A percentile compares a stretch with the other conserved stretches of the same genome.
Conservation (phyloP, 2,888 invertebrate species). For the Clepsis dumicolana region DNA sequence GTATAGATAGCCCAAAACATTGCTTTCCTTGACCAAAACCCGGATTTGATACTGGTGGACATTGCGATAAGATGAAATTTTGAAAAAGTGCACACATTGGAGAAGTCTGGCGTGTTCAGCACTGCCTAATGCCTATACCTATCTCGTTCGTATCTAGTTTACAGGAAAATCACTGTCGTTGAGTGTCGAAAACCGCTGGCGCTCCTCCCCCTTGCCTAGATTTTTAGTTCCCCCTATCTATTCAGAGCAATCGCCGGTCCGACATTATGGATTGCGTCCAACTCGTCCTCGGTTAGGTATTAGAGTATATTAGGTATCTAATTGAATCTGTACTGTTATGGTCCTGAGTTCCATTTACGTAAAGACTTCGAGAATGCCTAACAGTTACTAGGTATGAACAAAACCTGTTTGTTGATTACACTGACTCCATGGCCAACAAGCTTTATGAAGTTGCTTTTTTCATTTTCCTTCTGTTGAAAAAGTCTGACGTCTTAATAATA, state of each 20-base stretch:
- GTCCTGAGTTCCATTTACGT: background rate
- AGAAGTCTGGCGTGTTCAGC: too few relatives aligned
- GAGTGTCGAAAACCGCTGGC: background rate
- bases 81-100: too few relatives aligned
- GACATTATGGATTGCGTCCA: constrained; percentile 8
- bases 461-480: background rate
- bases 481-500: background rate
- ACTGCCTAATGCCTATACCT: background rate
- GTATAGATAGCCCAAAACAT: too few relatives aligned
- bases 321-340: constrained; percentile 1
- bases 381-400: background rate
- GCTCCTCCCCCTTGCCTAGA: constrained; percentile 3
- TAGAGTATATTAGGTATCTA: too few relatives aligned
- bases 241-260: constrained; percentile 10
- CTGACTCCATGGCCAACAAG: background rate
- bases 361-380: background rate
- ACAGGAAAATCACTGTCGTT: background rate
- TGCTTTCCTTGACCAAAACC: too few relatives aligned
- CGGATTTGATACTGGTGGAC: too few relatives aligned
- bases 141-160: background rate
- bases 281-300: constrained; percentile 3
- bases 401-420: background rate
- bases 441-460: background rate
- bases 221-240: constrained; percentile 1
- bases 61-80: too few relatives aligned